Percentiles rank a stretch among this genome's conserved stretches.
Conservation (phyloP, 2,113 vertebrate species). For the Hippolais icterina region DNA sequence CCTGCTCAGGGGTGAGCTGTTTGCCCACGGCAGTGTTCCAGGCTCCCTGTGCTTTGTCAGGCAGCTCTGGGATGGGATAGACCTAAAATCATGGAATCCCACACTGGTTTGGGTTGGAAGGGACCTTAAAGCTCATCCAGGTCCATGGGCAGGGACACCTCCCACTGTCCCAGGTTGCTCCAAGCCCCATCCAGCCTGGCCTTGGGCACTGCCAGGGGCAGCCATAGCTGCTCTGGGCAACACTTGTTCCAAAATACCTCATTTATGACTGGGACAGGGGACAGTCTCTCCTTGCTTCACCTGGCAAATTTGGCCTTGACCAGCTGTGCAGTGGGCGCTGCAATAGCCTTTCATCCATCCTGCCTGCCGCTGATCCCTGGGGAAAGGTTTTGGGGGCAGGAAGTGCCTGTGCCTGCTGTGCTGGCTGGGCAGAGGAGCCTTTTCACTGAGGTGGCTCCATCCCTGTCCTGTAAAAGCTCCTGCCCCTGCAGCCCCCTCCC, state of each 20-base stretch:
- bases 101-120: background rate
- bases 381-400: background rate
- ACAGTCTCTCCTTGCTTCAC: background rate
- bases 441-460: accelerated
- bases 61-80: accelerated
- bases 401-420: background rate
- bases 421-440: background rate
- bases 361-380: background rate
- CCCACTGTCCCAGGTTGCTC: accelerated
- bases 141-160: background rate
- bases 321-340: background rate
- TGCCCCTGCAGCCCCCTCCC: background rate
- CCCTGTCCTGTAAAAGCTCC: background rate
- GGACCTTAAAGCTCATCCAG: background rate
- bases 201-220: background rate
- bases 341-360: accelerated
- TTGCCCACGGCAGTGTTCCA: accelerated
- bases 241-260: background rate
- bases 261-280: background rate
- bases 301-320: background rate
- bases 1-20: accelerated
- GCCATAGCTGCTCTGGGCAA: background rate
- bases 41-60: accelerated
- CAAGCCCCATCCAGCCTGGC: accelerated
- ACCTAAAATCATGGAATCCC: background rate